A percentile compares a stretch with the other conserved stretches of the same genome.
Conservation (phyloP, 2,888 invertebrate species). For the Galerucella nymphaeae region DNA sequence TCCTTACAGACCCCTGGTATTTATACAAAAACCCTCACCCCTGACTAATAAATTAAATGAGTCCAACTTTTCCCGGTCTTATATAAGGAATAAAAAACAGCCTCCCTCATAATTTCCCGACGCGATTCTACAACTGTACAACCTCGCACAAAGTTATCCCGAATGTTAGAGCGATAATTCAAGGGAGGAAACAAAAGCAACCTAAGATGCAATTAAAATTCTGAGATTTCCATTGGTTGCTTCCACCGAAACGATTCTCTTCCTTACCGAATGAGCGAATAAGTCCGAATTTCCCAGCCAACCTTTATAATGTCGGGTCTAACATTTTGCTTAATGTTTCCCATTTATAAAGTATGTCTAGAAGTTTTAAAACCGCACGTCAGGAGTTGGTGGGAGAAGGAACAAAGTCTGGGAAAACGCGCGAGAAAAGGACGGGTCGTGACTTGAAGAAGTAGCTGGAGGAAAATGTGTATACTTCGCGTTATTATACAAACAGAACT, state of each 20-base stretch:
- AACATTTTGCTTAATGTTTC: conserved; percentile 61
- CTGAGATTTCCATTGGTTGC: conserved; percentile 64
- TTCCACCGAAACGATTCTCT: conserved; percentile 47
- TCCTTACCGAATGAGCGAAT: conserved; percentile 53
- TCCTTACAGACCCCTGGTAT: background rate
- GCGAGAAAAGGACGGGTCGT: conserved; percentile 50
- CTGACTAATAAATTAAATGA: conserved; percentile 30
- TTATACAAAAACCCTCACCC: background rate
- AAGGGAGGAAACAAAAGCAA: conserved; percentile 65
- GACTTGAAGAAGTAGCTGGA: conserved; percentile 54
- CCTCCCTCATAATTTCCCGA: conserved; percentile 33
- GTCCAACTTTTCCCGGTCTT: conserved; percentile 19
- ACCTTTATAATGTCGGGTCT: conserved; percentile 55
- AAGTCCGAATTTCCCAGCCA: conserved; percentile 53
- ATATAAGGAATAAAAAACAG: conserved; percentile 36
- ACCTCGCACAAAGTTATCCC: conserved; percentile 46
- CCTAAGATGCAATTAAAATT: conserved; percentile 67
- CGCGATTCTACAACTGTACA: conserved; percentile 39
- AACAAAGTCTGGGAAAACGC: conserved; percentile 22
- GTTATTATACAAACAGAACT: conserved; percentile 61
- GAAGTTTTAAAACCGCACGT: conserved; percentile 51
- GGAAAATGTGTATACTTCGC: conserved; percentile 58
- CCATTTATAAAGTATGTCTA: conserved; percentile 58
- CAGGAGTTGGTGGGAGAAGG: conserved; percentile 44
- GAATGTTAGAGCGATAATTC: conserved; percentile 57